Conservation (phyloP, 2,113 vertebrate genomes). For the Oryzias celebensis region DNA sequence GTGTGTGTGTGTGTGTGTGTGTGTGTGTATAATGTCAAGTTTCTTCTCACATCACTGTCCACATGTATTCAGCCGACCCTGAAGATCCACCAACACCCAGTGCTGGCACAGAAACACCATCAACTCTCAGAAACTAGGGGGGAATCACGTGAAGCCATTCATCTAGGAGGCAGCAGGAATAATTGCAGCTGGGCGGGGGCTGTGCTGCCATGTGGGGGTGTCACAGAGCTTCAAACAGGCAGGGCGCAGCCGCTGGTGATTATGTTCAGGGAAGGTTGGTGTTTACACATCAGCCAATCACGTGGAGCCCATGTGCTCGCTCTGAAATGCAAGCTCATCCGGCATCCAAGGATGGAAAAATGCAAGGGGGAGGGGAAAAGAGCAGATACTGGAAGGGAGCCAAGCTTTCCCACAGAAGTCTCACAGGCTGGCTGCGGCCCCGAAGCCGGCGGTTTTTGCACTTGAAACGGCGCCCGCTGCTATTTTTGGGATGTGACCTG, state of each 20-base stretch:
- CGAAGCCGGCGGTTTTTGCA: slow-evolving; percentile 88
- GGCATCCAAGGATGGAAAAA: slow-evolving; percentile 81
- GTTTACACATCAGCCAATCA: slow-evolving; percentile 80
- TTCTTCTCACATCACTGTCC: not conserved
- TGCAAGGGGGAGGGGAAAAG: slow-evolving; percentile 44
- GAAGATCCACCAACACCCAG: not conserved
- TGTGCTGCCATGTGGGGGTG: slow-evolving; percentile 60
- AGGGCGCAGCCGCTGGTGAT: slow-evolving; percentile 45
- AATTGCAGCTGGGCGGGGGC: slow-evolving; percentile 58
- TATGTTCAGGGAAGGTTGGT: slow-evolving; percentile 68
- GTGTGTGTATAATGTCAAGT: too few relatives aligned
- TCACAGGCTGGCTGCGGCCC: slow-evolving; percentile 90
- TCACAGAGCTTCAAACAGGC: slow-evolving; percentile 44
- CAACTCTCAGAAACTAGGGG: not conserved
- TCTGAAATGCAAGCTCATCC: slow-evolving; percentile 87
- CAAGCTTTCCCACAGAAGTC: slow-evolving; percentile 93
- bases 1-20: too few relatives aligned
- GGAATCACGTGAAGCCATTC: slow-evolving; percentile 21
- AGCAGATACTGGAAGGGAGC: slow-evolving; percentile 83
- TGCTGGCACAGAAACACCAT: too few relatives aligned
- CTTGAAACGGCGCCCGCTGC: slow-evolving; percentile 93
- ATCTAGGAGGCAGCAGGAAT: slow-evolving; percentile 61
- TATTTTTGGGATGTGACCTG: slow-evolving; percentile 97
- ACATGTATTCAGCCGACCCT: not conserved
- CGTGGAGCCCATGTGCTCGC: slow-evolving; percentile 88